Conservation (phyloP, 2,797 vertebrate species). For the Cygnus olor region DNA sequence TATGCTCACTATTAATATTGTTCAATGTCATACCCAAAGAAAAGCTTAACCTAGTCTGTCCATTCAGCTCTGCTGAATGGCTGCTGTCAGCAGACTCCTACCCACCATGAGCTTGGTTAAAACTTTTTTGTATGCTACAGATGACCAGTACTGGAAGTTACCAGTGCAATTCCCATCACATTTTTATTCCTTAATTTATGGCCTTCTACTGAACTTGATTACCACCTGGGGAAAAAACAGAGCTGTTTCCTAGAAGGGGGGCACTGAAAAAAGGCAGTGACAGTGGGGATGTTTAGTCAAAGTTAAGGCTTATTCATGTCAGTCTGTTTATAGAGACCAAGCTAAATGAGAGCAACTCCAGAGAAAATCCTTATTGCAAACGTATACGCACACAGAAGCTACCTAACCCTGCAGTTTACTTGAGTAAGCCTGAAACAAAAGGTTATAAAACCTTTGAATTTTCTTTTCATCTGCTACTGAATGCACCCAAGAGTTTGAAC, state of each 20-base stretch:
- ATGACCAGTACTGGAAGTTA: neutral
- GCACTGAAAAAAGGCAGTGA: neutral
- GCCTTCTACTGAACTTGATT: neutral
- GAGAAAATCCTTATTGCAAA: neutral
- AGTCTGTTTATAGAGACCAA: neutral
- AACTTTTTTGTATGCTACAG: neutral
- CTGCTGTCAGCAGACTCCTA: neutral
- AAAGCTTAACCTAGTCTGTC: neutral
- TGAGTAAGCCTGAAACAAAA: neutral
- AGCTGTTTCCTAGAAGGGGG: neutral
- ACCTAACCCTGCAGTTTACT: neutral
- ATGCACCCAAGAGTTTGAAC: neutral
- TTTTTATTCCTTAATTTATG: neutral
- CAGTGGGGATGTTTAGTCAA: neutral
- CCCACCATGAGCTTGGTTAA: neutral
- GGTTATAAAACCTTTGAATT: neutral
- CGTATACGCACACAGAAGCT: fast-evolving
- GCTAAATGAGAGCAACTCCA: neutral
- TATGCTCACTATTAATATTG: neutral
- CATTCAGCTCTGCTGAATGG: neutral
- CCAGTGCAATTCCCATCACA: neutral
- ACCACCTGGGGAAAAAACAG: neutral
- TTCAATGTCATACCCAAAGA: neutral
- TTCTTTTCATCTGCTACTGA: neutral
- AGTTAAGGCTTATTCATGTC: neutral